phyloP scores from a whole-genome alignment of 30 jellyfish, hydroid and myxozoan genomes.

The Pelagia noctiluca region DNA sequence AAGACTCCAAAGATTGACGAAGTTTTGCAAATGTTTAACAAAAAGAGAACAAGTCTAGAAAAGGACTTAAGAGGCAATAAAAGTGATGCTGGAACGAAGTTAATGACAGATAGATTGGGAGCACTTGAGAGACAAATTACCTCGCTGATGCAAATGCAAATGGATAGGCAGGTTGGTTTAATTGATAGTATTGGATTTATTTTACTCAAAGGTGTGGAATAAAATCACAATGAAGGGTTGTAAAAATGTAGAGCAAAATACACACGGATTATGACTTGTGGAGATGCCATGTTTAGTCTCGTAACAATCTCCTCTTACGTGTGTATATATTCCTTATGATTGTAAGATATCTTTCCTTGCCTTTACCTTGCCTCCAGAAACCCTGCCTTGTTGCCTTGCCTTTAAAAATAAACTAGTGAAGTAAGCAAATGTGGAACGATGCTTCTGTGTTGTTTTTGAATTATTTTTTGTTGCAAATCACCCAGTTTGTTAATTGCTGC shows the following conservation, averaged over 20 bases:
- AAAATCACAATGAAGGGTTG: background rate
- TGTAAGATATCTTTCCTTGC: too few relatives aligned
- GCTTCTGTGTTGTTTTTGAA: background rate
- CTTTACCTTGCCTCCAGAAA: too few relatives aligned
- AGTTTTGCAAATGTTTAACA: conserved; percentile 48
- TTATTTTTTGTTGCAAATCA: background rate
- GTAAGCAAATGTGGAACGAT: too few relatives aligned
- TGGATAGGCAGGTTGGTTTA: conserved; percentile 81
- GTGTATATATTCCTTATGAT: background rate
- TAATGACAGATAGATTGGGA: conserved; percentile 66
- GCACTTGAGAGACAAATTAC: conserved; percentile 73
- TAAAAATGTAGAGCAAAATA: background rate
- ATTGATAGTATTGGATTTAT: too few relatives aligned
- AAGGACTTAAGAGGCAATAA: background rate
- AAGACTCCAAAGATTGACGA: conserved; percentile 82
- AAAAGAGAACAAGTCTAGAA: background rate
- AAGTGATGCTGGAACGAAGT: conserved; percentile 3
- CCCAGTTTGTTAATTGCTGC: too few relatives aligned
- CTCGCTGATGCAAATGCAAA: conserved; percentile 61
- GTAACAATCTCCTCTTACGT: background rate
- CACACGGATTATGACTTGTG: background rate
- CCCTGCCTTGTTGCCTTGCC: too few relatives aligned
- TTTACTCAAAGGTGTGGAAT: too few relatives aligned
- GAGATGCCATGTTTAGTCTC: background rate
- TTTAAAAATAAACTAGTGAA: too few relatives aligned